phyloP scores from a whole-genome alignment of 2,888 invertebrate genomes.

The Thymelicus acteon region DNA sequence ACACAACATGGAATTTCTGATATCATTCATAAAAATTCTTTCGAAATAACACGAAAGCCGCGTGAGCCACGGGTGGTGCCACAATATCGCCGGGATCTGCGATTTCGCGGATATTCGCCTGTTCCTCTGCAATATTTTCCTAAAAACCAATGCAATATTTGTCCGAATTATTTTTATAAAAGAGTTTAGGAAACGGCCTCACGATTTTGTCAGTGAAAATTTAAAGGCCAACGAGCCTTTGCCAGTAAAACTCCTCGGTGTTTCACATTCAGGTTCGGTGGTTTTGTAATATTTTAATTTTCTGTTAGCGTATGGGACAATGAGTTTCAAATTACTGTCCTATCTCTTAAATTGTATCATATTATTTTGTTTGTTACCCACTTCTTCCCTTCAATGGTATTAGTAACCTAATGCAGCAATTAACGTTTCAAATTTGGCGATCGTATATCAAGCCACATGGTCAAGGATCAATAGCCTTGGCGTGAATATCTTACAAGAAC shows the following conservation, averaged over 20 bases:
- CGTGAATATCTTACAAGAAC: no score
- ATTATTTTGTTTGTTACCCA: no score
- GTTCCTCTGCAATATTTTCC: conserved; percentile 9
- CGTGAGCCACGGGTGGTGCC: neutral
- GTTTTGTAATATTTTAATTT: neutral
- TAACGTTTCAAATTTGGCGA: no score
- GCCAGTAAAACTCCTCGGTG: neutral
- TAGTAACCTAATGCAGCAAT: no score
- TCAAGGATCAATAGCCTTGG: no score
- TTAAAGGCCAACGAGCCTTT: neutral
- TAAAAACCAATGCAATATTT: neutral
- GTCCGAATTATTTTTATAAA: neutral
- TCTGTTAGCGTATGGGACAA: neutral
- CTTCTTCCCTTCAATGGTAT: no score
- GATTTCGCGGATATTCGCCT: conserved; percentile 20
- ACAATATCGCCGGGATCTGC: conserved; percentile 11
- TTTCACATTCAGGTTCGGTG: neutral
- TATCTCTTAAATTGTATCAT: no score
- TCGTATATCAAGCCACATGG: no score
- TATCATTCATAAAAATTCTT: conserved; percentile 20
- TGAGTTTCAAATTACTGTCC: no score
- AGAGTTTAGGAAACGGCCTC: neutral
- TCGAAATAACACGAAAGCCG: conserved; percentile 15
- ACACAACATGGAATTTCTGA: conserved; percentile 7
- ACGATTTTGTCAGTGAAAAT: neutral